Conservation (phyloP, 2,113 vertebrate genomes). For the Neogale vison region DNA sequence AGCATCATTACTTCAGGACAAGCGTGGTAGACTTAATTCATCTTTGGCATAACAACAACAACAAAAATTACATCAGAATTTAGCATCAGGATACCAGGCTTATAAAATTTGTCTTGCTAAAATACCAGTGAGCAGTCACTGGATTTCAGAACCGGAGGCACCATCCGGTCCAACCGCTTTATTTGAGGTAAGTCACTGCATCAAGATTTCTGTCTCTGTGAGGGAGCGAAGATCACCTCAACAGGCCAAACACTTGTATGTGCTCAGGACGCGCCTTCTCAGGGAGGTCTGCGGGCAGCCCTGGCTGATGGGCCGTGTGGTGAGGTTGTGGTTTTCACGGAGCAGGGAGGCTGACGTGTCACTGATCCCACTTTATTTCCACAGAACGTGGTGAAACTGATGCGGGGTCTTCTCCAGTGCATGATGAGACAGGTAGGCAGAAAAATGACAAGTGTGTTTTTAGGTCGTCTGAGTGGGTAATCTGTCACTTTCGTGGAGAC, state of each 20-base stretch:
- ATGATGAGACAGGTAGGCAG: constrained; percentile 98
- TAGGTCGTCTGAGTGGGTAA: background rate
- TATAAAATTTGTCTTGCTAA: constrained; percentile 18
- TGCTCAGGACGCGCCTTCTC: background rate
- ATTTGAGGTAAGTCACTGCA: background rate
- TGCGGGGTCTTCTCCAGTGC: constrained; percentile 97
- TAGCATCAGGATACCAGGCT: background rate
- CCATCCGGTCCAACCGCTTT: background rate
- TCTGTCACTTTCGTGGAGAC: background rate
- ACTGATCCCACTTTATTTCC: constrained; percentile 72
- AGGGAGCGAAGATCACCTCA: background rate
- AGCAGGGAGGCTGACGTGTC: background rate
- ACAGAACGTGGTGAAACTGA: constrained; percentile 98
- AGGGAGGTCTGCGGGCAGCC: background rate
- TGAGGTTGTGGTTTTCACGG: background rate
- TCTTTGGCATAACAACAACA: constrained; percentile 41
- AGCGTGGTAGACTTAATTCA: background rate
- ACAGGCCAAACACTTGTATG: background rate
- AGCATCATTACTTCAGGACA: constrained; percentile 35
- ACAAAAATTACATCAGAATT: background rate
- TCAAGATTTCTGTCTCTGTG: constrained; percentile 30
- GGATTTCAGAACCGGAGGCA: background rate
- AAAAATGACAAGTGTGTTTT: background rate
- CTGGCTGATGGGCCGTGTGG: background rate
- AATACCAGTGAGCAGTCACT: background rate